Base-by-base conservation (phyloP, 2,888 invertebrate genomes). In the Trichopria drosophilae region DNA sequence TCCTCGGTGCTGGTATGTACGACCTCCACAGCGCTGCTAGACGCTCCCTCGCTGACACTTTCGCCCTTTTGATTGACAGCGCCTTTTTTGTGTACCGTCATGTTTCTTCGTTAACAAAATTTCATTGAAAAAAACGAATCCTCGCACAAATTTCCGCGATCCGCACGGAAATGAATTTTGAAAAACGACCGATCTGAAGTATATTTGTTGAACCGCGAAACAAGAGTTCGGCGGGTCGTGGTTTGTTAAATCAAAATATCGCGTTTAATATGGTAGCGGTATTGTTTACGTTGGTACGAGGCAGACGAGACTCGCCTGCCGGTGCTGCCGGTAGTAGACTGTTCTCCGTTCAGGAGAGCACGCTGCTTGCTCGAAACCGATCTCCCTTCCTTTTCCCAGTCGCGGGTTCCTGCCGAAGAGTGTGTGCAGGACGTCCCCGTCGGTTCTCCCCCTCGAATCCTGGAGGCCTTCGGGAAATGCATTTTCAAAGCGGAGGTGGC, bases 31-130 rank as follows among this genome's bases (percentile, higher is more conserved):
- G 51, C 22, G 59, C 48, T 1, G 57, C n/a, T 53, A 2, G 60
- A 55, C 31, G 59, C 26, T 19, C 51, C 34, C 9, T 39, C 42
- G n/a, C 46, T 15, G 12, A 18, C 18, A 35, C 58, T 58, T 36
- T 61, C 57, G 35, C 56, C 55, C 34, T 49, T 55, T 48, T 59
- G 51, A 35, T 53, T 55, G 13, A 41, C 45, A 40, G 47, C 47
- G 5, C 35, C 41, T 34, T 65, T 67, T 44, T 63, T 61, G 37
- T 50, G 60, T 41, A 62, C 57, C 31, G 64, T 63, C 66, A 63
- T 67, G 31, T 42, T 36, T 24, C 23, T 29, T 26, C 18, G 40
- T 34, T 44, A 35, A 40, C 43, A 40, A n/a, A n/a, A n/a, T n/a
- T n/a, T n/a, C n/a, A n/a, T n/a, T n/a, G n/a, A n/a, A n/a, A n/a